These are phyloP conservation scores for Catostomus latipinnis DNA, from an alignment of 2,797 vertebrate species.

Conservation along the genomic window DNA sequence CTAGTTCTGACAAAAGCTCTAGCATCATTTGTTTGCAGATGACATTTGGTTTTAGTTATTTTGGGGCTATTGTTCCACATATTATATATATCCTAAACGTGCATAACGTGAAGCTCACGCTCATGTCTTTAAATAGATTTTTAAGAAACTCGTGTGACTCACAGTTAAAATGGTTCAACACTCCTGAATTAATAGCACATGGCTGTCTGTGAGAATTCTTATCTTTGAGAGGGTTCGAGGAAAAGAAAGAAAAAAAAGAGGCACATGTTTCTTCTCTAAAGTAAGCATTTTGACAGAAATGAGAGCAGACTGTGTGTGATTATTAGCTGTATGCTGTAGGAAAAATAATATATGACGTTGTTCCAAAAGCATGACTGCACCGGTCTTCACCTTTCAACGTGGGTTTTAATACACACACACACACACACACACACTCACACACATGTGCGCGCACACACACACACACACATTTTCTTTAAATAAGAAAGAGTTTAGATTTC, in stretches of 20 bases:
- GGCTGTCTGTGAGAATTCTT: not conserved
- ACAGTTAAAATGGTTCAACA: not conserved
- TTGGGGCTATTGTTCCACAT: not conserved
- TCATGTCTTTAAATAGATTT: not conserved
- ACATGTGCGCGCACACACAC: not conserved
- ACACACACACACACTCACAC: constrained; percentile 22
- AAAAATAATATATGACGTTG: constrained; percentile 29
- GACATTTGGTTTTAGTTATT: not conserved
- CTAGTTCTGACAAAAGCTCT: not conserved
- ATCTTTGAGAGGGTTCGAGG: not conserved
- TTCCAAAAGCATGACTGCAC: constrained; percentile 20
- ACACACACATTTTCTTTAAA: constrained; percentile 29
- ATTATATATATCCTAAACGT: not conserved
- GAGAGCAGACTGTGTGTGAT: constrained; percentile 16
- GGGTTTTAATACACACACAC: not conserved
- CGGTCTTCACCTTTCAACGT: constrained; percentile 32
- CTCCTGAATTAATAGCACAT: constrained; percentile 18
- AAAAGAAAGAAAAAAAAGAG: not conserved
- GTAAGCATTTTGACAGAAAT: not conserved
- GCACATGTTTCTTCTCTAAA: not conserved
- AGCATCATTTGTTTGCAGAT: not conserved
- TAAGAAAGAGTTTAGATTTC: too few species aligned
- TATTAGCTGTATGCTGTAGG: not conserved
- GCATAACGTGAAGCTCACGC: not conserved
- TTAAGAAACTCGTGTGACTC: not conserved